Base-by-base conservation (phyloP, 2,113 vertebrate species). In the Tetrao urogallus region DNA sequence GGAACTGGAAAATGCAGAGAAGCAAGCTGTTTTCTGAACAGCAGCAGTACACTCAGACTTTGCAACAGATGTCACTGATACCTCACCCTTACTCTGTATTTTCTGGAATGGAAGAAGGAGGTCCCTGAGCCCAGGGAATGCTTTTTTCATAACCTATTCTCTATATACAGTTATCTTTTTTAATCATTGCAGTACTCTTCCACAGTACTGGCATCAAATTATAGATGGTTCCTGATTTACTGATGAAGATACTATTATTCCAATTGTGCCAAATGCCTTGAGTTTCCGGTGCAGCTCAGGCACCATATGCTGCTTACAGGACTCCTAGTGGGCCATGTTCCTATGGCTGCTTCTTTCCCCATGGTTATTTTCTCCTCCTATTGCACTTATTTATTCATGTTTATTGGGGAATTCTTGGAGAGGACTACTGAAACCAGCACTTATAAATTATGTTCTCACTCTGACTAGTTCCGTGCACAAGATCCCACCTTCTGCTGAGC, bases 91-190 rank as follows among this genome's bases (percentile, higher is more conserved):
- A 2, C 32, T 20, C 47, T 5, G 4, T 4, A 5, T 0, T 2
- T 2, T 14, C 7, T 22, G 28, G 66, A 6, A 8, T 0, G 6
- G 14, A 16, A 70, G 60, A 8, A 63, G 30, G 32, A 65, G 6
- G 21, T 1, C 4, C 24, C 1, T 3, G 1, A 17, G 15, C 36
- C 34, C 6, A 3, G 1, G 32, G 17, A 21, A 28, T 8, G 40
- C 17, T 38, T 57, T 57, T 2, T 45, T 16, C 42, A 10, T 1
- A 11, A 20, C 11, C 20, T 5, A 4, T 52, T 36, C 21, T 34
- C 28, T 36, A 1, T 1, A 9, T 14, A 11, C 0, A n/a, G 61
- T 20, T 1, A 2, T 7, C 8, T 11, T 6, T 28, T 56, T 14
- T 2, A 1, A 2, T 1, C 3, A 1, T 11, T 14, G 19, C 14